These are phyloP conservation scores for Bubo scandiacus DNA, from an alignment of 2,113 vertebrate genomes.

Conservation along the genomic window DNA sequence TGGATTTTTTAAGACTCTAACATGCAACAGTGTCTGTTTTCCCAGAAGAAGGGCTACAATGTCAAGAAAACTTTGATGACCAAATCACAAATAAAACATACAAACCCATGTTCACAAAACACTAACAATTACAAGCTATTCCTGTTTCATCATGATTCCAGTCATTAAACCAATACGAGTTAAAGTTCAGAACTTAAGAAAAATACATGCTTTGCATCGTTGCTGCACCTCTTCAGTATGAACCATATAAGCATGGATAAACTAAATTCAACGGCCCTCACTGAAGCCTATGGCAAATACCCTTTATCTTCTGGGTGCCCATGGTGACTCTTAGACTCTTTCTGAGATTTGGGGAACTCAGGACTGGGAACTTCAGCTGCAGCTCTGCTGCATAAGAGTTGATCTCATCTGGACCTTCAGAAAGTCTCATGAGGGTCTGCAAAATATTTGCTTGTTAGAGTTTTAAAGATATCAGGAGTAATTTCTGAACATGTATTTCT, in stretches of 20 bases:
- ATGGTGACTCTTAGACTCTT: rapidly evolving
- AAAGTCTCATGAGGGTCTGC: background rate
- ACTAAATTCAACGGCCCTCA: background rate
- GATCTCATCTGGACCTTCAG: background rate
- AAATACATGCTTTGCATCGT: background rate
- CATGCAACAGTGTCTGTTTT: background rate
- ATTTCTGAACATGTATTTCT: background rate
- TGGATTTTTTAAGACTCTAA: background rate
- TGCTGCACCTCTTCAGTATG: background rate
- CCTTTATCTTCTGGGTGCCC: background rate
- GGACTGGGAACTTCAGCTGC: background rate
- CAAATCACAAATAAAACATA: background rate
- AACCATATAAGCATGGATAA: background rate
- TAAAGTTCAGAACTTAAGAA: background rate
- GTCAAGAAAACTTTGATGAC: background rate
- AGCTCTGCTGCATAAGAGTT: background rate
- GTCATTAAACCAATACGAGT: background rate
- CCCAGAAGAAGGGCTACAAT: background rate
- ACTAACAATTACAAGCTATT: background rate
- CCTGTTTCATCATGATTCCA: background rate
- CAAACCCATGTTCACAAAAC: background rate
- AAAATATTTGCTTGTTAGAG: background rate
- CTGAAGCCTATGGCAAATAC: background rate
- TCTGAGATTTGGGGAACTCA: background rate
- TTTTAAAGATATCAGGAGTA: background rate